A percentile compares a stretch with the other conserved stretches of the same genome.
Evolutionary conservation across 2,113 vertebrate species (phyloP).

Genomic region (Pteronura brasiliensis): DNA sequence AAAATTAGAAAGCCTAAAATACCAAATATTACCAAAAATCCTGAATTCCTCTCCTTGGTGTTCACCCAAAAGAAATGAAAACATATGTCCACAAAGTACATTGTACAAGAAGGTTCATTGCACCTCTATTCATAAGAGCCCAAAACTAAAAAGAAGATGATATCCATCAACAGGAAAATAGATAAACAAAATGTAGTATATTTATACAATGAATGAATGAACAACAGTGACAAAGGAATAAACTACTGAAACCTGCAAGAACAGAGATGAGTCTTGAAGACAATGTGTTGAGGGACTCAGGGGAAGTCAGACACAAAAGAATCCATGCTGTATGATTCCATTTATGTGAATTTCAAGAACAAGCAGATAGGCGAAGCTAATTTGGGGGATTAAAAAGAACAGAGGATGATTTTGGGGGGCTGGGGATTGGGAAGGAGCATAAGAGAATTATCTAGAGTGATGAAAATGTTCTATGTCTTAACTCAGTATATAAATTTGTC

Average conservation of each 20-base stretch:
- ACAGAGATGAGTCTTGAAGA: neutral
- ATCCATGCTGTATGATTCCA: neutral
- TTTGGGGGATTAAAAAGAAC: neutral
- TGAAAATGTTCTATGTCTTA: neutral
- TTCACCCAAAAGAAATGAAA: conserved; percentile 50
- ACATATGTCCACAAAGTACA: neutral
- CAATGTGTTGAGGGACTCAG: neutral
- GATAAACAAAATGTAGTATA: neutral
- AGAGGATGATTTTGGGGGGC: neutral
- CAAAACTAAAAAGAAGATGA: neutral
- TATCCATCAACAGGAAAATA: neutral
- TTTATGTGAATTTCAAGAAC: neutral
- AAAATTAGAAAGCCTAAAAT: neutral
- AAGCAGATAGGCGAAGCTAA: neutral
- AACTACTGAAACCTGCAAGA: neutral
- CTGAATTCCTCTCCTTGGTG: neutral
- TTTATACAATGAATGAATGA: neutral
- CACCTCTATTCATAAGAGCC: neutral
- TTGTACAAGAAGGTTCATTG: neutral
- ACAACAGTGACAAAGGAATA: neutral
- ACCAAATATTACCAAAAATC: neutral
- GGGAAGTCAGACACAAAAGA: neutral
- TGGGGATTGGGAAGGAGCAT: neutral
- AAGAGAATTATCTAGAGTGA: neutral
- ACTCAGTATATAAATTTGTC: neutral